Evolutionary conservation across 2,113 vertebrate genomes (phyloP).

Genomic region (Plectropomus leopardus): DNA sequence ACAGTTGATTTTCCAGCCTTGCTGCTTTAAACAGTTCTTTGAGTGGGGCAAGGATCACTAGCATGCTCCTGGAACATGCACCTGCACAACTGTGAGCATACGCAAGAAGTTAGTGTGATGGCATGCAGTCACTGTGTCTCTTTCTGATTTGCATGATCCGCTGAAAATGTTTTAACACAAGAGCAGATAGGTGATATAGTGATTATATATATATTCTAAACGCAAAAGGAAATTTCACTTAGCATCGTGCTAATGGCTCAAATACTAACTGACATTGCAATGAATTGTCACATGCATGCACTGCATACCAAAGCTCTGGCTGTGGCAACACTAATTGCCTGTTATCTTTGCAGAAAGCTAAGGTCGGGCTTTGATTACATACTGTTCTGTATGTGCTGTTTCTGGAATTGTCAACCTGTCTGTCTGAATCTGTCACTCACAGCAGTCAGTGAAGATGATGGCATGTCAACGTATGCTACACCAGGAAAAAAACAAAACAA

Average conservation of each 20-base stretch:
- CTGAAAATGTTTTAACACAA: background rate
- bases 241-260: slow-evolving; percentile 1
- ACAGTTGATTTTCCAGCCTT: slow-evolving; percentile 79
- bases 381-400: slow-evolving; percentile 25
- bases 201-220: slow-evolving; percentile 16
- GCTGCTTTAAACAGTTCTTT: slow-evolving; percentile 61
- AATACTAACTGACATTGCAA: slow-evolving; percentile 4
- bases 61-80: slow-evolving; percentile 15
- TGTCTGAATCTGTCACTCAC: slow-evolving; percentile 56
- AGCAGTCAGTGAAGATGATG: slow-evolving; percentile 44
- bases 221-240: background rate
- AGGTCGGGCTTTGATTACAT: slow-evolving; percentile 54
- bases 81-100: background rate
- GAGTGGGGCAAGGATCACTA: slow-evolving; percentile 27
- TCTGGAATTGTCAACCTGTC: slow-evolving; percentile 37
- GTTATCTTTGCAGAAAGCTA: slow-evolving; percentile 38
- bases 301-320: slow-evolving; percentile 1
- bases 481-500: slow-evolving; percentile 23
- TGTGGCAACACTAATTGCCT: slow-evolving; percentile 56
- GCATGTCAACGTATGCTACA: slow-evolving; percentile 21
- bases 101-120: slow-evolving; percentile 12
- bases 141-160: slow-evolving; percentile 7
- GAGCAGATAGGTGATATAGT: slow-evolving; percentile 16
- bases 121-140: background rate
- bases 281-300: slow-evolving; percentile 29